phyloP scores from a whole-genome alignment of 2,113 vertebrate genomes.

The Cranoglanis bouderius region DNA sequence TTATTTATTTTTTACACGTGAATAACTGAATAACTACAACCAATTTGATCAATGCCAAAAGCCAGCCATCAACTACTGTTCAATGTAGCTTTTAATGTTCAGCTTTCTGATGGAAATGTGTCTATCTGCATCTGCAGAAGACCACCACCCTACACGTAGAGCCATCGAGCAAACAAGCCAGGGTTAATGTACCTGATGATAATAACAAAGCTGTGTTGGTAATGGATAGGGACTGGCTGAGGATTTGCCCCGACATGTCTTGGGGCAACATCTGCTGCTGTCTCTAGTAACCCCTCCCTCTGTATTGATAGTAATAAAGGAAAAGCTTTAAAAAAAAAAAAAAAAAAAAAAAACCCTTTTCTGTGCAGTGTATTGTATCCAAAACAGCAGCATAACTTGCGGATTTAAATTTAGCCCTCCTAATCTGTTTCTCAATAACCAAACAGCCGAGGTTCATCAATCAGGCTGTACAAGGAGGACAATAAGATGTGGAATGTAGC shows the following conservation, averaged over 20 bases:
- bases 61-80: background rate
- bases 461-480: background rate
- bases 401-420: conserved; percentile 10
- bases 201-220: conserved; percentile 16
- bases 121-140: background rate
- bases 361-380: background rate
- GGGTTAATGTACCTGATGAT: conserved; percentile 15
- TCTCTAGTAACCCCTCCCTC: background rate
- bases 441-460: background rate
- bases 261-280: conserved; percentile 14
- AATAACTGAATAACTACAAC: background rate
- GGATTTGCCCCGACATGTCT: conserved; percentile 30
- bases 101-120: background rate
- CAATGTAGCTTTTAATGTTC: background rate
- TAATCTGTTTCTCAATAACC: conserved; percentile 18
- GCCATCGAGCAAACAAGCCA: background rate
- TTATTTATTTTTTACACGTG: too few relatives aligned
- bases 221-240: conserved; percentile 20
- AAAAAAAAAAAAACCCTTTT: background rate
- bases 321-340: background rate
- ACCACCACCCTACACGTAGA: background rate
- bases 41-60: background rate
- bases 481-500: conserved; percentile 20
- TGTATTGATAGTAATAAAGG: background rate
- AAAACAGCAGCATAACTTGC: background rate